Percentiles rank a stretch among this genome's conserved stretches.
Evolutionary conservation across 2,797 vertebrate genomes (phyloP).

Genomic region (Astyanax mexicanus): DNA sequence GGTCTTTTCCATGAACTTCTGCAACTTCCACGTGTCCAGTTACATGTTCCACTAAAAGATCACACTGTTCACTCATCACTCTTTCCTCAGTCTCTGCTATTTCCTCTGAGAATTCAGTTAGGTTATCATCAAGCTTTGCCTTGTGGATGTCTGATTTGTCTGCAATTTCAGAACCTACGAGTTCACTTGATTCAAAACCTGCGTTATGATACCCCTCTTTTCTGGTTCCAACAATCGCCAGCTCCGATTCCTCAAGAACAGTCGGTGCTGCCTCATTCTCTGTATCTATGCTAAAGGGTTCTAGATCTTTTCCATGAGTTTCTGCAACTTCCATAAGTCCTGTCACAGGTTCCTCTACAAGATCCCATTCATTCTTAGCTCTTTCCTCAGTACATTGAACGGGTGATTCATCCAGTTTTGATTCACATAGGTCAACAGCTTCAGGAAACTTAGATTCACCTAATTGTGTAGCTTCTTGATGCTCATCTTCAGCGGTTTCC

Average conservation of each 20-base stretch:
- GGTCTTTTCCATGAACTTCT: slow-evolving; percentile 26
- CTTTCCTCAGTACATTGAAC: background rate
- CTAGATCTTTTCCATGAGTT: slow-evolving; percentile 25
- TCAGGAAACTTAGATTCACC: slow-evolving; percentile 44
- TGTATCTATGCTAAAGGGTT: background rate
- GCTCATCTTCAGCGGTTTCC: no score
- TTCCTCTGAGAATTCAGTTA: background rate
- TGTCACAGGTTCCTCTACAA: background rate
- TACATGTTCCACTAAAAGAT: background rate
- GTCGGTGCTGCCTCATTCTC: background rate
- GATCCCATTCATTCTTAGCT: background rate
- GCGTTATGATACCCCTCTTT: slow-evolving; percentile 37
- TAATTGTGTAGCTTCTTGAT: slow-evolving; percentile 59
- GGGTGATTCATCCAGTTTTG: background rate
- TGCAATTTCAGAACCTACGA: slow-evolving; percentile 40
- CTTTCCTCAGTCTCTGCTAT: background rate
- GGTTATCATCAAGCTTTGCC: background rate
- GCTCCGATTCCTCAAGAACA: slow-evolving; percentile 66
- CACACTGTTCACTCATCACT: background rate
- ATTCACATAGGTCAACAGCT: no score
- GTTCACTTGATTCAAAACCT: slow-evolving; percentile 60
- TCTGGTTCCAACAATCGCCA: slow-evolving; percentile 61
- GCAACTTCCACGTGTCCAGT: no score
- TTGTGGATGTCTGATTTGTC: background rate
- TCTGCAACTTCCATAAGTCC: slow-evolving; percentile 6